Evolutionary conservation across 2,113 vertebrate genomes (phyloP), one percentile per base, ranked within the genome.

Genomic region (Prionailurus viverrinus): DNA sequence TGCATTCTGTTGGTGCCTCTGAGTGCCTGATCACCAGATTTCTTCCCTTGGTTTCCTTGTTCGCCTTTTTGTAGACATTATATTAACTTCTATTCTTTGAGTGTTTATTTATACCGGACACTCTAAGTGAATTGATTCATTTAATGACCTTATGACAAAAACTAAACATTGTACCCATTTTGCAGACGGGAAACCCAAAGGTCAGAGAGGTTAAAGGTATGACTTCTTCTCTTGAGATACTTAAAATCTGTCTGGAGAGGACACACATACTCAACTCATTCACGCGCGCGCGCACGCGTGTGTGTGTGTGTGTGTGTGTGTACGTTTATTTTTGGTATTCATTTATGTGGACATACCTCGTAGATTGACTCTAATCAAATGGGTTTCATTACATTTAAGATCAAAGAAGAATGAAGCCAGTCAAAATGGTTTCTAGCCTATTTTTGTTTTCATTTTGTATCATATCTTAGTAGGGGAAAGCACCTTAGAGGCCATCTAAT

Each of bases 161-260:
- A 97, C 89, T 69, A 68, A 96, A 87, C 63, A 48, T 18, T 48
- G 29, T 78, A 5, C 45, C 55, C 83, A 96, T 92, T 84, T 96
- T 94, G 95, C 12, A 97, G 89, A 86, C 48, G 65, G 61, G 79
- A 95, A 87, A 69, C 61, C 33, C 23, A 41, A 95, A 91, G 29
- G 63, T 71, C 82, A 96, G 41, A 90, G 65, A 69, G 5, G 29
- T 91, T 91, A 76, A 82, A 96, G 48, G 16, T 5, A 15, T 80
- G 31, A 80, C 8, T 13, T 71, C 39, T 25, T 23, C 19, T 85
- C 13, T 61, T 63, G 69, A 95, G 65, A 91, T 84, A 55, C 36
- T 68, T 29, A 29, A 31, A 84, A 66, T 83, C 78, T 93, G 39
- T 3, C 39, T 69, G 48, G 85, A 10, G 33, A 88, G 14, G n/a